Evolutionary conservation across 1,140 invertebrate species (phyloP), one percentile per base, ranked within the genome.

Genomic region (Drosophila miranda): DNA sequence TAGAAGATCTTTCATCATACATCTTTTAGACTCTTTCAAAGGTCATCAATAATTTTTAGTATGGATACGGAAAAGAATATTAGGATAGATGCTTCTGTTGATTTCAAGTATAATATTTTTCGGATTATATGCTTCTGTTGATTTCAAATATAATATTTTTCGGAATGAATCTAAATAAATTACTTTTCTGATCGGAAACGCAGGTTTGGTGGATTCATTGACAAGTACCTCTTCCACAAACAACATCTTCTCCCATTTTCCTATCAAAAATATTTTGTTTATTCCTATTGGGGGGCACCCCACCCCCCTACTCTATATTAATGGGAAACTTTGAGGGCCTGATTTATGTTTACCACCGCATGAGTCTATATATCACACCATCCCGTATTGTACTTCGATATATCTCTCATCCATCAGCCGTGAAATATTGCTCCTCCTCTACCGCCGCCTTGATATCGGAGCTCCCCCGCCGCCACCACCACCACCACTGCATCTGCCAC

Each of bases 301-400:
- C 23, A 5, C 23, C 5, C 23, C 23, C 23, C 21, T 45, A 34
- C 49, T 28, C 45, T 52, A 30, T 52, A 23, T 54, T 43, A 43
- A 23, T 43, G 41, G 53, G 50, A 26, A 60, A 62, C 43, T 34
- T 30, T 46, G 23, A 52, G 42, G 45, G 66, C 59, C 78, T 84
- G 81, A 84, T 84, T 84, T 84, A 86, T 84, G 81, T 71, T 46
- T 58, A 66, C 46, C 81, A 77, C 63, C 68, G 53, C 60, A 62
- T 68, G 81, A 81, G 77, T 72, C 82, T 66, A 84, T 84, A 84
- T 84, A 84, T 84, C 81, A 84, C 63, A 43, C 49, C 61, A 80
- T 80, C 66, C 75, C 63, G 72, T 57, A 84, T 64, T 68, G 50
- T 63, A 44, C 41, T 41, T 42, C 61, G 38, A 53, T 66, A 62